Evolutionary conservation across 2,888 invertebrate species (phyloP).

Genomic region (Disparrhopalites patrizii): DNA sequence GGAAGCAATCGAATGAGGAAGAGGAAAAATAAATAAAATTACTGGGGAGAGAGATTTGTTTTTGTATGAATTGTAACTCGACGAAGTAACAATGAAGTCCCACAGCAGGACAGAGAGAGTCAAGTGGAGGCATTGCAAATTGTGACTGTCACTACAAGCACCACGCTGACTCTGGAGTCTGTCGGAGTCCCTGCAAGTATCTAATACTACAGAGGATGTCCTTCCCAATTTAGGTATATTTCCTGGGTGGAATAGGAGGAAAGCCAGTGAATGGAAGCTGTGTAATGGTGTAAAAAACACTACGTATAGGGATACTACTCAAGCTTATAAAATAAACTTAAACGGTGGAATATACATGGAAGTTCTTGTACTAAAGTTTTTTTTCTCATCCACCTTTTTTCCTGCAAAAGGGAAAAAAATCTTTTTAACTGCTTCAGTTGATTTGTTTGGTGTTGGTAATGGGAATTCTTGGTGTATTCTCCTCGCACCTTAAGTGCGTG

Average conservation of each 20-base stretch:
- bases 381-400: neutral
- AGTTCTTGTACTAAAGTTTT: neutral
- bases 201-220: too few species aligned
- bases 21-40: too few species aligned
- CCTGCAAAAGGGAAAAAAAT: neutral
- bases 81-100: slow-evolving; percentile 8
- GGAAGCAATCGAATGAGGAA: neutral
- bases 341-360: neutral
- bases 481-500: neutral
- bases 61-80: neutral
- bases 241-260: too few species aligned
- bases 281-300: neutral
- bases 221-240: slow-evolving; percentile 18
- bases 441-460: slow-evolving; percentile 9
- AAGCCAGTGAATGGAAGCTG: too few species aligned
- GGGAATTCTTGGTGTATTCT: neutral
- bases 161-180: slow-evolving; percentile 16
- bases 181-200: too few species aligned
- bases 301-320: neutral
- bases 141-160: slow-evolving; percentile 17
- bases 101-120: slow-evolving; percentile 19
- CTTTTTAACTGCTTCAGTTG: slow-evolving; percentile 6
- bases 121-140: slow-evolving; percentile 23
- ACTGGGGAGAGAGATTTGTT: neutral
- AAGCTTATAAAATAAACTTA: neutral